Evolutionary conservation across 2,797 vertebrate genomes (phyloP), one percentile per base, ranked within the genome.

Genomic region (Pelochelys cantorii): DNA sequence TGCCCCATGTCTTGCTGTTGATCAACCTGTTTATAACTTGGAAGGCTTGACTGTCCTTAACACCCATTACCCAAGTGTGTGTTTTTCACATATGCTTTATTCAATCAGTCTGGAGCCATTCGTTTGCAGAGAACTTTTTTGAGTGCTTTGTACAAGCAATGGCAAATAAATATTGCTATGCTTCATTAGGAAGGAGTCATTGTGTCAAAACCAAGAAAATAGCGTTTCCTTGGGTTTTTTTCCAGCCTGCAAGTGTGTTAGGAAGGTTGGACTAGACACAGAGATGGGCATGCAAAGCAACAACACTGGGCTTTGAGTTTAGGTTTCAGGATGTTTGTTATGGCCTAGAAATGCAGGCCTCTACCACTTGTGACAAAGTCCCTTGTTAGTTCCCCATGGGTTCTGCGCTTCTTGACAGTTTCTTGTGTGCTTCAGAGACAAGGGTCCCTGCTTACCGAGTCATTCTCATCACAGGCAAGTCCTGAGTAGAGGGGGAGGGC

Each of bases 171-270:
- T 83, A 20, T 88, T 37, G 7, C 37, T 42, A 31, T 52, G 77
- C 78, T 82, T 88, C 86, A 91, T 88, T 86, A 84, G 81, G 42
- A 13, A n/a, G 52, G 56, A 93, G 75, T 81, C 53, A 62, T 31
- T 59, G 56, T 22, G 27, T 31, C 52, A 54, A 29, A 52, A 31
- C 10, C 29, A 79, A 22, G 29, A 79, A n/a, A 18, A 29, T n/a
- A n/a, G 29, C 31, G 15, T 10, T 54, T n/a, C 15, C 52, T 22
- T 6, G 77, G 25, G 15, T 5, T 54, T 79, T 78, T 54, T n/a
- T n/a, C 27, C 77, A 79, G 29, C 52, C 29, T 54, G 17, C 29
- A n/a, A 5, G 48, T 79, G 17, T 79, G 77, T 15, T 22, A 11
- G 17, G 48, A 53, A 29, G 29, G 12, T 15, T 79, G 77, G 77